These are phyloP conservation scores for Myiozetetes cayanensis DNA, from an alignment of 2,113 vertebrate species.

Conservation along the genomic window DNA sequence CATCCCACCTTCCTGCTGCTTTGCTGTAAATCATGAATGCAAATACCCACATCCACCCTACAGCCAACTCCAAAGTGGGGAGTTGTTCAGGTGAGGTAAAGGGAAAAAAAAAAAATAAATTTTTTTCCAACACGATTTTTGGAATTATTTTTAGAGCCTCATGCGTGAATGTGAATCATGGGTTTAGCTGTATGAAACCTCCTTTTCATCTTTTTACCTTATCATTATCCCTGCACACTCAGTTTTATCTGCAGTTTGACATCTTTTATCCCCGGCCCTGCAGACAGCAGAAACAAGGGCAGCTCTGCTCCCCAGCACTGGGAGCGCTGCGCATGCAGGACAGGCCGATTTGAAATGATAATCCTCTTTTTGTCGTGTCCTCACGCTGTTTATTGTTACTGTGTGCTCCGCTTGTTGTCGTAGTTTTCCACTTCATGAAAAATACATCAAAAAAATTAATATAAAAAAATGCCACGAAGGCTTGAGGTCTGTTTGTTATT, in stretches of 20 bases:
- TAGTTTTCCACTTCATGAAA: constrained; percentile 20
- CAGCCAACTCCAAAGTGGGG: fast-evolving
- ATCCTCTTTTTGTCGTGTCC: not conserved
- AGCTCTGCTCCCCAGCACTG: not conserved
- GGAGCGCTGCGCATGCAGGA: not conserved
- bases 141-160: not conserved
- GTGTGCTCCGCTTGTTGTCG: not conserved
- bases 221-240: not conserved
- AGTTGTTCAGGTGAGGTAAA: not conserved
- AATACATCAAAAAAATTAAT: not conserved
- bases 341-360: not conserved
- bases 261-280: not conserved
- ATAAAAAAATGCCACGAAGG: not conserved
- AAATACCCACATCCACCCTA: not conserved
- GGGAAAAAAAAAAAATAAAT: not conserved
- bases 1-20: not conserved
- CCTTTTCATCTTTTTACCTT: constrained; percentile 18
- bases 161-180: not conserved
- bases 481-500: constrained; percentile 20
- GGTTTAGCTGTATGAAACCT: not conserved
- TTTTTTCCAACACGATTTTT: not conserved
- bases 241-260: constrained; percentile 12
- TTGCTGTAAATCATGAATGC: not conserved
- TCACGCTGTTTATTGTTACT: not conserved
- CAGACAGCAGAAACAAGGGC: constrained; percentile 8